Evolutionary conservation across 1,140 invertebrate species (phyloP), one percentile per base, ranked within the genome.

Genomic region (Lordiphosa clarofinis): DNA sequence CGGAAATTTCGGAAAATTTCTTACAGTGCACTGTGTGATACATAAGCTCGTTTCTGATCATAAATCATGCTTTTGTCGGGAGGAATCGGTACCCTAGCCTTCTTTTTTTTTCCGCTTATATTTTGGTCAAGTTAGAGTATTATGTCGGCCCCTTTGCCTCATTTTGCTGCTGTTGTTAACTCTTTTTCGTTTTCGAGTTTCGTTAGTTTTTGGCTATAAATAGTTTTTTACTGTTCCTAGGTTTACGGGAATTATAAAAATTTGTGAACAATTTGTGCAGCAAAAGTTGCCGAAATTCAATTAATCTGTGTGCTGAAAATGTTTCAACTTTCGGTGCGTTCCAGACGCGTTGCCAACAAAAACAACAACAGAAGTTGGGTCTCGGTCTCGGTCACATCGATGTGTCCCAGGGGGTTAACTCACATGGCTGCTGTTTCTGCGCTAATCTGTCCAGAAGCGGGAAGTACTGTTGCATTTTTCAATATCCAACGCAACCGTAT

Each of bases 281-380:
- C 35, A 43, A 84, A 82, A 82, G 72, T 84, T 82, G 59, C 78
- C 76, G 73, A 65, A 82, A 82, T 82, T 82, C 62, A 82, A 82
- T 82, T 82, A 76, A 82, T 82, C 84, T 76, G 78, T 84, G 42
- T 81, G 72, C 64, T 58, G 63, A 74, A 78, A 79, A 73, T 78
- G 64, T 56, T 61, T 56, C 56, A 82, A 82, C 68, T 82, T 82
- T 68, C 33, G 58, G 63, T 73, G 76, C 78, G 62, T 81, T 62
- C 53, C 61, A 56, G 62, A 59, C 60, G 43, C 48, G 50, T 48
- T 43, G 64, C 2, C 19, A 19, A 19, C 19, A 19, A 15, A 1
- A 15, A 19, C 19, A 19, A 19, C 19, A 19, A 3, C 19, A 19
- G 19, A 3, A 19, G 19, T 19, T 19, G 2, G 19, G 19, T 19